phyloP scores from a whole-genome alignment of 2,797 vertebrate species.

The Lepidocolaptes lacrymiger region DNA sequence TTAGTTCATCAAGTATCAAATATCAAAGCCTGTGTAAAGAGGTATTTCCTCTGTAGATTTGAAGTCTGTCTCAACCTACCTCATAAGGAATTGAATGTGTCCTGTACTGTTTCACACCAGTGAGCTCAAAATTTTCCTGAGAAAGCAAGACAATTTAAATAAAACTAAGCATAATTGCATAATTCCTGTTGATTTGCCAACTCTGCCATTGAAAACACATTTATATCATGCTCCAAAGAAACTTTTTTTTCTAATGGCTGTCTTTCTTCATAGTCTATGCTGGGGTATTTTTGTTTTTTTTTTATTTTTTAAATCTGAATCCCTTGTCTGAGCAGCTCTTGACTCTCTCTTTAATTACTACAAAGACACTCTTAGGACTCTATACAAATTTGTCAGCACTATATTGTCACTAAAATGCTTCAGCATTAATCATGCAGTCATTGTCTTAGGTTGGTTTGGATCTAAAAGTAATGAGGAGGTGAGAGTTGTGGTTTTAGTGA shows the following conservation, averaged over 20 bases:
- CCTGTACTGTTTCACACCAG: not conserved
- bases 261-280: not conserved
- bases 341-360: constrained; percentile 31
- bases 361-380: not conserved
- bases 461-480: constrained; percentile 20
- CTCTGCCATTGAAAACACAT: not conserved
- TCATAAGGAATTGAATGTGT: not conserved
- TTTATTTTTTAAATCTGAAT: not conserved
- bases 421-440: not conserved
- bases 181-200: not conserved
- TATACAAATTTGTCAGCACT: not conserved
- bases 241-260: not conserved
- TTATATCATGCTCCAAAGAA: not conserved
- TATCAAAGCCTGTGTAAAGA: not conserved
- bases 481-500: not conserved
- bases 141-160: not conserved
- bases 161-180: not conserved
- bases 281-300: not conserved
- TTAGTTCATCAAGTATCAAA: not conserved
- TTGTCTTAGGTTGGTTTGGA: not conserved
- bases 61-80: not conserved
- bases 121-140: constrained; percentile 7
- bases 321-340: not conserved
- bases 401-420: not conserved
- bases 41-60: not conserved